Conservation (phyloP, 1,140 invertebrate genomes). For the Aphelinus atriplicis region DNA sequence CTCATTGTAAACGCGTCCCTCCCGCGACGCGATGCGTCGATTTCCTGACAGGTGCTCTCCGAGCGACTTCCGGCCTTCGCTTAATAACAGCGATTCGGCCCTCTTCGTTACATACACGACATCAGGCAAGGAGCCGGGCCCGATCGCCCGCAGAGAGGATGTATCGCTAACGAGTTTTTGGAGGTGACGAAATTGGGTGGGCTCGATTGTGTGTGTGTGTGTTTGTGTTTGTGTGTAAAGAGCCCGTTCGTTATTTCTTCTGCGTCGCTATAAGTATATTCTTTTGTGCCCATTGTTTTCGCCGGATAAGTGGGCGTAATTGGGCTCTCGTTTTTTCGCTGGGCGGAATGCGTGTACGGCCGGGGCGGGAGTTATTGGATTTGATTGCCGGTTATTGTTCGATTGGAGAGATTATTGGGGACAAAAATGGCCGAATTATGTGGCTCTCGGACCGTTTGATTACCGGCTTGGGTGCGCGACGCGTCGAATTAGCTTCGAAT, state of each 20-base stretch:
- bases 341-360: too few species aligned
- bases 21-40: slow-evolving; percentile 10
- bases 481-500: too few species aligned
- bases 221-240: too few species aligned
- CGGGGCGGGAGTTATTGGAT: background rate
- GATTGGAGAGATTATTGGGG: too few species aligned
- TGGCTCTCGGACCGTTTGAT: too few species aligned
- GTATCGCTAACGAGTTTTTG: slow-evolving; percentile 11
- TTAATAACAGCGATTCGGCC: too few species aligned
- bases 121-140: background rate
- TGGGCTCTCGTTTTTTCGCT: background rate
- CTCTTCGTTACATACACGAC: too few species aligned
- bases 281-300: background rate
- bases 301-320: slow-evolving; percentile 11
- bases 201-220: background rate
- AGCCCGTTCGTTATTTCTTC: slow-evolving; percentile 1
- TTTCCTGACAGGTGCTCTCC: slow-evolving; percentile 32
- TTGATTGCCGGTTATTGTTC: background rate
- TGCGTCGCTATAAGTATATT: background rate
- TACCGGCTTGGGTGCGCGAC: too few species aligned
- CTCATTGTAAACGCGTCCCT: too few species aligned
- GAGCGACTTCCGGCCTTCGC: too few species aligned
- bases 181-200: slow-evolving; percentile 22
- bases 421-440: too few species aligned
- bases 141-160: slow-evolving; percentile 8